Base-by-base conservation (phyloP, 2,888 invertebrate species). In the Clusia tigrina region DNA sequence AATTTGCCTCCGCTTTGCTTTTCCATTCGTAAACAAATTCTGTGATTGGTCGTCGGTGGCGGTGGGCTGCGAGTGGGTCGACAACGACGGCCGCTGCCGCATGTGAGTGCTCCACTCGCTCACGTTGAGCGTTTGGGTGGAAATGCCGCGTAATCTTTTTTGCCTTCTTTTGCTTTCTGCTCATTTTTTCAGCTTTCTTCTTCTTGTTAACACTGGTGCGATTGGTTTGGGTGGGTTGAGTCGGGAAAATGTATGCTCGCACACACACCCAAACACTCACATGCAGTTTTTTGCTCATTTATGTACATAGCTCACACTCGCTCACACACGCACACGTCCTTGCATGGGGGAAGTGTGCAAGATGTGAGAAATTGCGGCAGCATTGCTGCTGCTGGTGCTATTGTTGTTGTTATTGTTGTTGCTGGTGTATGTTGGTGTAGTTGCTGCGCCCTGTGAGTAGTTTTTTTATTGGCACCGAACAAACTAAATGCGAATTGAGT, bases 21-120 rank as follows among this genome's bases (percentile, higher is more conserved):
- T 60, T 67, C 71, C 68, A 75, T 79, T 80, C 80, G 80, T 80
- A 80, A 80, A 80, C 80, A 80, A 80, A 78, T 81, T 80, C 73
- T 81, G 73, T 78, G 80, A 80, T 80, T 80, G 80, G 80, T 72
- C n/a, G n/a, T n/a, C 72, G 59, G 48, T 60, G 61, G 68, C 63
- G 17, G 22, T 46, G 32, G 51, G 24, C 26, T 57, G 52, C 42
- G 22, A 52, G 55, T 20, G 22, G 63, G 67, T 59, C 61, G 68
- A 64, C 66, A 58, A 58, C 42, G 24, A 20, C 52, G 52, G 5
- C 22, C 22, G 12, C n/a, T 17, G 12, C 42, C 17, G 23, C 38
- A 51, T 60, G 48, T 17, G n/a, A 54, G 51, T 57, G 53, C 12
- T 9, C 32, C 12, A 32, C 32, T 32, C 32, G n/a, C 42, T 42